Evolutionary conservation across 2,113 vertebrate species (phyloP), one percentile per base, ranked within the genome.

Genomic region (Gallinago media): DNA sequence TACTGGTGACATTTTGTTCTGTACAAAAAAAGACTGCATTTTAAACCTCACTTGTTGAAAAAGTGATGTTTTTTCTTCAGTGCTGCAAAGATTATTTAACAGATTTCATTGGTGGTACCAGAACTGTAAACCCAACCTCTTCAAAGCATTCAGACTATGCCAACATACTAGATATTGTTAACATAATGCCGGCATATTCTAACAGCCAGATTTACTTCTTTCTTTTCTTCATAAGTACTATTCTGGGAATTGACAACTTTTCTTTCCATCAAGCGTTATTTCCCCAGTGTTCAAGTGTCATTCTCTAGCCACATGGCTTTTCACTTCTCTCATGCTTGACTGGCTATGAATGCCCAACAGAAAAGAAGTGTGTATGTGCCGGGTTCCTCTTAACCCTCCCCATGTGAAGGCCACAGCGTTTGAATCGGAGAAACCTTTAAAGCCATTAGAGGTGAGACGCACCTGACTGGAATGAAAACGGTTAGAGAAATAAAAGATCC

Each of bases 401-500:
- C 76, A 66, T 42, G 44, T 36, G 80, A 93, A 90, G 59, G 46
- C 47, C 29, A 85, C 1, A 91, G 75, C 52, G 86, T 47, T 73
- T 42, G 40, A 89, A 88, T 49, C 31, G 93, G 21, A 93, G 17
- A 65, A 92, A 85, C 67, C 89, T 62, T 92, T 73, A 62, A 72
- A 93, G 93, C 54, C 20, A 42, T 93, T 89, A 97, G 94, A 94
- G 61, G 94, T 92, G 84, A 96, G 54, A 88, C 77, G 95, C 21
- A 89, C 86, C 85, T 94, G 89, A 94, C 88, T 95, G 91, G 82
- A 97, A 95, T 92, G 80, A 95, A 97, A 92, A 38, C 67, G 77
- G 77, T 94, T 96, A 94, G 96, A 87, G 95, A 97, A 95, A 97
- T 95, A 97, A 97, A 88, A 86, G 94, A 90, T 90, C 56, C 65